Evolutionary conservation across 1,140 invertebrate species (phyloP).

Genomic region (Meteorus sp.): DNA sequence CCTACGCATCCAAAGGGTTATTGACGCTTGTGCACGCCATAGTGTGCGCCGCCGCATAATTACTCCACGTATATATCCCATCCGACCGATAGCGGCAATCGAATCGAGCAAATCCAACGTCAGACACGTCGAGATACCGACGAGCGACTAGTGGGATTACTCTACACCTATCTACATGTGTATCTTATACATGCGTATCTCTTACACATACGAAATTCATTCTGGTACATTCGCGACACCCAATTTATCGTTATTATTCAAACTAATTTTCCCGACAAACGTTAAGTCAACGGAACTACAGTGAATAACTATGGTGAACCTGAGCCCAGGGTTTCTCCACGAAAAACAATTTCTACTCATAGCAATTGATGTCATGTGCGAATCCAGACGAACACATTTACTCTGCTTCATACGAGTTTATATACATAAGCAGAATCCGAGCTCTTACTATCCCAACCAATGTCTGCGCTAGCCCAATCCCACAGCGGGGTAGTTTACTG

Average conservation of each 20-base stretch:
- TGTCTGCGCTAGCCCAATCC: background rate
- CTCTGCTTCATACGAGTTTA: too few species aligned
- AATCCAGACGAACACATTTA: too few species aligned
- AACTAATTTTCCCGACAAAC: too few species aligned
- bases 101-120: conserved; percentile 24
- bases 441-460: background rate
- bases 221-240: too few species aligned
- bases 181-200: too few species aligned
- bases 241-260: too few species aligned
- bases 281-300: too few species aligned
- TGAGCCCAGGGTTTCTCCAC: background rate
- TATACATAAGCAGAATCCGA: too few species aligned
- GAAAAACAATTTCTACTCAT: too few species aligned
- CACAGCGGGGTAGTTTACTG: background rate
- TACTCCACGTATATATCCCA: conserved; percentile 17
- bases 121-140: conserved; percentile 21
- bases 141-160: conserved; percentile 10
- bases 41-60: conserved; percentile 23
- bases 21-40: conserved; percentile 17
- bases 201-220: too few species aligned
- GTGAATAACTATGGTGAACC: too few species aligned
- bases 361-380: too few species aligned
- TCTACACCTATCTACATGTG: background rate
- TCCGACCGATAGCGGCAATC: conserved; percentile 20
- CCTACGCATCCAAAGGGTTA: conserved; percentile 22